Evolutionary conservation across 2,797 vertebrate genomes (phyloP).

Genomic region (Propithecus perrieri): DNA sequence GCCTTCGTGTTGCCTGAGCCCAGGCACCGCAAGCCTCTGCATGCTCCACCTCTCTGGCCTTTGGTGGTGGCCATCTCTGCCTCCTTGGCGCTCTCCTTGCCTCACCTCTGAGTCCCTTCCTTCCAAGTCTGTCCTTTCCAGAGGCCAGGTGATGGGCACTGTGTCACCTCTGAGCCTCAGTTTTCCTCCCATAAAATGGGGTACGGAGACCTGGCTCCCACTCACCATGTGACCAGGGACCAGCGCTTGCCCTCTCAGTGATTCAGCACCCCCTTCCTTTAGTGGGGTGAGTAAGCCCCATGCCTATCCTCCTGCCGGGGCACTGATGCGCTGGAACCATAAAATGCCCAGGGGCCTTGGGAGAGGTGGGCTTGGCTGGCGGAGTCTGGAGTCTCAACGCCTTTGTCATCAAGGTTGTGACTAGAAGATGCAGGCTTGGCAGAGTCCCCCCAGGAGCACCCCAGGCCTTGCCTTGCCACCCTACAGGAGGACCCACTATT

Average conservation of each 20-base stretch:
- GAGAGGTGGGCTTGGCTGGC: not conserved
- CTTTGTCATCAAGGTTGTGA: conserved; percentile 8
- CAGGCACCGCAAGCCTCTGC: not conserved
- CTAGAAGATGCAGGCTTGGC: not conserved
- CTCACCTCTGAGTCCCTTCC: not conserved
- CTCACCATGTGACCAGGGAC: not conserved
- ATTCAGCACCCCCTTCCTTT: not conserved
- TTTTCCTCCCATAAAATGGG: not conserved
- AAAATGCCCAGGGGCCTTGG: not conserved
- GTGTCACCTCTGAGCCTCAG: not conserved
- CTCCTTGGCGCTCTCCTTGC: no score
- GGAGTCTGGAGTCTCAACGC: not conserved
- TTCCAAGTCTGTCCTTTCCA: not conserved
- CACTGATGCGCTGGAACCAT: not conserved
- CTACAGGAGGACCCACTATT: not conserved
- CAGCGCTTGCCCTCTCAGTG: not conserved
- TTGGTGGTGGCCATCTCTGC: not conserved
- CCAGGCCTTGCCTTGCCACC: rapidly evolving
- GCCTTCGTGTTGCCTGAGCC: no score
- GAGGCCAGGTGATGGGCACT: not conserved
- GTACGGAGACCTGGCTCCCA: not conserved
- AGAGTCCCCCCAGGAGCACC: not conserved
- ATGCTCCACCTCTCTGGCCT: not conserved
- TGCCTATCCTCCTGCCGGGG: not conserved
- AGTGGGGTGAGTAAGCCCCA: not conserved